Base-by-base conservation (phyloP, 2,113 vertebrate species). In the Periophthalmodon schlosseri region DNA sequence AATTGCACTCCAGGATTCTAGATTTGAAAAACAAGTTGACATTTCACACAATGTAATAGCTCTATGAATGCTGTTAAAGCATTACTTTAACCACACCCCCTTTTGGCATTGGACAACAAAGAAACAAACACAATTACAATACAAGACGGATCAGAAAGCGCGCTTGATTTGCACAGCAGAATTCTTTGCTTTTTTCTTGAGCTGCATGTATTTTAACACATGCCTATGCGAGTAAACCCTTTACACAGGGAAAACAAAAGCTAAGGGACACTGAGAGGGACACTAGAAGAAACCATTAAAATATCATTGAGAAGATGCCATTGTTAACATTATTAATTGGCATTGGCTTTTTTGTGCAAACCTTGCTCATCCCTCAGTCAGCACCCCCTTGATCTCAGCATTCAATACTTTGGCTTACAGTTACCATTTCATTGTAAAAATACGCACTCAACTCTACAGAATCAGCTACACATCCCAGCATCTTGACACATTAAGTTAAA, bases 71-170 rank as follows among this genome's bases (percentile, higher is more conserved):
- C 70, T 73, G 63, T 79, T 81, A 79, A 79, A 87, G 79, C 79
- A 80, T 82, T 54, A 13, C 75, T 75, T 83, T 78, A 80, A 84
- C 88, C 84, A 77, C 79, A 79, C 84, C 76, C 78, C 78, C 75
- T 82, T 91, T 94, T 93, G 93, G 93, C 91, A 94, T 93, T 77
- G 82, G 85, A 93, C 81, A 84, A 83, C 77, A 87, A 83, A 82
- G 68, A 87, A 89, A 89, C 76, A 82, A 89, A 85, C 70, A 88
- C 83, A 87, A 88, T 87, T 83, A 91, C 84, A 72, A 74, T 16
- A 87, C 80, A 73, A 85, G 77, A 89, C 79, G 86, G 24, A 60
- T 60, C 13, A 72, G 83, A 84, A 80, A 85, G 86, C 69, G 68
- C 83, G 72, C 77, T 82, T 73, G 69, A 78, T 84, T 81, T 75